Evolutionary conservation across 2,797 vertebrate species (phyloP).

Genomic region (Myripristis jacobus): DNA sequence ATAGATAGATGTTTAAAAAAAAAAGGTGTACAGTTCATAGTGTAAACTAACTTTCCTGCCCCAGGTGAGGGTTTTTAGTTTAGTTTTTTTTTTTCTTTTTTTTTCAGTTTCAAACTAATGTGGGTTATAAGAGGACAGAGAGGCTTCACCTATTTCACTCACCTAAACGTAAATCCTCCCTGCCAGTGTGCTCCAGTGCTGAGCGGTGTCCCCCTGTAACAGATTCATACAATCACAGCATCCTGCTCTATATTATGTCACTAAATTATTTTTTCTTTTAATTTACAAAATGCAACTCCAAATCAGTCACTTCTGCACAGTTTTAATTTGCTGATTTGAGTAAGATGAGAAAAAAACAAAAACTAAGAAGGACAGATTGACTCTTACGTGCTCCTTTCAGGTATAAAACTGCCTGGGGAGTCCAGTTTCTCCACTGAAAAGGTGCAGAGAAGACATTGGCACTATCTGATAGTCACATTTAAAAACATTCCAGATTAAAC

Average conservation of each 20-base stretch:
- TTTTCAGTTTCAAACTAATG: too few species aligned
- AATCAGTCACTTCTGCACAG: neutral
- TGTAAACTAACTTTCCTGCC: too few species aligned
- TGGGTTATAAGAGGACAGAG: too few species aligned
- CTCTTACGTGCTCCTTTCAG: slow-evolving; percentile 76
- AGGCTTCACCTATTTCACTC: slow-evolving; percentile 12
- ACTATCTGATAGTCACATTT: neutral
- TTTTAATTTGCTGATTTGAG: too few species aligned
- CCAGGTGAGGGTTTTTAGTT: too few species aligned
- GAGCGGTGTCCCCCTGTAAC: slow-evolving; percentile 66
- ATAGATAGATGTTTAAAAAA: too few species aligned
- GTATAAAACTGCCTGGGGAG: slow-evolving; percentile 75
- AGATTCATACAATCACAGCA: slow-evolving; percentile 13
- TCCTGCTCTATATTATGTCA: too few species aligned
- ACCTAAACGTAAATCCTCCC: slow-evolving; percentile 52
- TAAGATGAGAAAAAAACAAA: neutral
- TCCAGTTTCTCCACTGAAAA: slow-evolving; percentile 74
- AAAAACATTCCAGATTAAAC: neutral
- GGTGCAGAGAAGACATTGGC: neutral
- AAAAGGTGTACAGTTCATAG: too few species aligned
- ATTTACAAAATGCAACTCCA: neutral
- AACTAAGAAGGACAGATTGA: too few species aligned
- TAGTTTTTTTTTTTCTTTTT: too few species aligned
- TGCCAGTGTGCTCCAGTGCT: slow-evolving; percentile 54
- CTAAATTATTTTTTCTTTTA: neutral